phyloP scores from a whole-genome alignment of 2,888 invertebrate species.

The Mythimna vitellina region DNA sequence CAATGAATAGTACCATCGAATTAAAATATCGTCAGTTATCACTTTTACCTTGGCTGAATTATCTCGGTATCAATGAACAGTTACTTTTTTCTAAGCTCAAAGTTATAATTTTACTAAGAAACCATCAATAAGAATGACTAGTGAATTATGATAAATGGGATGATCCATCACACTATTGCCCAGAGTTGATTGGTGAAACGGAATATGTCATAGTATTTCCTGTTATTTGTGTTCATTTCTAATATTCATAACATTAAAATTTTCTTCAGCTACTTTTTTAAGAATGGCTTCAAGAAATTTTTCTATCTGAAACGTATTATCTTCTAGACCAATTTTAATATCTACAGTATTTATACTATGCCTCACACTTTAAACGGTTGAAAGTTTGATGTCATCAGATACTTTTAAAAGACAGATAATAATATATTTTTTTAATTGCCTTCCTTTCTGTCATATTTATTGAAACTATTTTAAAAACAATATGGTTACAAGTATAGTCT shows the following conservation, averaged over 20 bases:
- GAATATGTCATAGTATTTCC: slow-evolving; percentile 11
- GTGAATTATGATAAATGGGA: slow-evolving; percentile 8
- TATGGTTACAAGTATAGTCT: background rate
- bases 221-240: slow-evolving; percentile 16
- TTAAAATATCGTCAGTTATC: background rate
- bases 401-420: background rate
- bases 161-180: slow-evolving; percentile 12
- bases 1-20: background rate
- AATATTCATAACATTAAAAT: background rate
- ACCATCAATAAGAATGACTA: slow-evolving; percentile 27
- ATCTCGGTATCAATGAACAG: background rate
- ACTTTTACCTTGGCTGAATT: background rate
- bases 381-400: background rate
- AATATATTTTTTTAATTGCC: no score
- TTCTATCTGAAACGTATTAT: background rate
- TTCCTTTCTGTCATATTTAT: no score
- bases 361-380: background rate
- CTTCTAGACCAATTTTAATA: background rate
- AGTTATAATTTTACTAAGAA: background rate
- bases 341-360: background rate
- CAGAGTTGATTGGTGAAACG: background rate
- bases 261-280: background rate
- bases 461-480: background rate
- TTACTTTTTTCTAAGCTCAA: background rate
- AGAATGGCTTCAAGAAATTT: background rate